Base-by-base conservation (phyloP, 2,113 vertebrate genomes). In the Ptilonorhynchus violaceus region DNA sequence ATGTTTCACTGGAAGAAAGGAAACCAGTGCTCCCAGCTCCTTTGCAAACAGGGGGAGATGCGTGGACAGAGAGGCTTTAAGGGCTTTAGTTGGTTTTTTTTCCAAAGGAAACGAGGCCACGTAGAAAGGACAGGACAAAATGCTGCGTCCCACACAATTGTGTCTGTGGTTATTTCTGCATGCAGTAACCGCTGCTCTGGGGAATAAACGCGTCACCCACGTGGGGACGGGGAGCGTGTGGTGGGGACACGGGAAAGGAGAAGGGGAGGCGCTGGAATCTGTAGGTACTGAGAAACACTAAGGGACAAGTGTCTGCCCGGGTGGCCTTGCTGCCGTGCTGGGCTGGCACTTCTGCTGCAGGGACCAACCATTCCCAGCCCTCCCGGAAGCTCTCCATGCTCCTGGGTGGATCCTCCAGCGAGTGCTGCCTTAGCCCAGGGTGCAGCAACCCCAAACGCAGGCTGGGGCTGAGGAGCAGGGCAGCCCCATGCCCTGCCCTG, bases 131-230 rank as follows among this genome's bases (percentile, higher is more conserved):
- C 21, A 41, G 28, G 58, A 49, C 7, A 69, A 70, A 79, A 16
- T 21, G 21, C 39, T 74, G 27, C 67, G 55, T 22, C 28, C 46
- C 39, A 35, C 0, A 0, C 1, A 2, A 27, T 42, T 44, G 2
- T 31, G 6, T 4, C 28, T 44, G 24, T 39, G 46, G 20, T 41
- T 67, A 3, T 25, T 3, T 5, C 31, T 49, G 50, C 58, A 37
- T 24, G 27, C 41, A 33, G 37, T 14, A 39, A 31, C n/a, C 1
- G 0, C 28, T 53, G 42, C 66, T 47, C 37, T 53, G 67, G 30
- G 49, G 79, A 37, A 20, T 8, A 28, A 47, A 22, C 41, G 39
- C 28, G 17, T 28, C 46, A 28, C 16, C 17, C 15, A 15, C 0
- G 0, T 8, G 19, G 21, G 33, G 35, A 35, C 44, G 33, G 10